Base-by-base conservation (phyloP, 2,113 vertebrate genomes). In the Mirounga angustirostris region DNA sequence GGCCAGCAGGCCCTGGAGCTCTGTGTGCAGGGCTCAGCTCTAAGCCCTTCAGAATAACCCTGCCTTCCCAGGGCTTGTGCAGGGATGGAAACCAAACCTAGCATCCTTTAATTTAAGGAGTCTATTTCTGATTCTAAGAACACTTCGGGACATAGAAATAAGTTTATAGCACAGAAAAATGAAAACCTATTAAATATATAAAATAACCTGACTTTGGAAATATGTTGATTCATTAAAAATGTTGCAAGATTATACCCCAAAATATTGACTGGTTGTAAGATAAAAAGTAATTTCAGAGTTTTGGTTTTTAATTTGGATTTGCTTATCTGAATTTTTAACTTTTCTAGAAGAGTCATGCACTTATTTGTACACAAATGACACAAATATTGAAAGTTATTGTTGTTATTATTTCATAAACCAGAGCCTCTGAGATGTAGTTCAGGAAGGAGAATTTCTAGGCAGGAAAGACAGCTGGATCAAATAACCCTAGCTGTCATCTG, bases 261-360 rank as follows among this genome's bases (percentile, higher is more conserved):
- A 95, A 40, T 26, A 88, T 0, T 50, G 61, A 26, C 43, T 9
- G 67, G 13, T 30, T 46, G 10, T 69, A 33, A 95, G 58, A 69
- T 89, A 82, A 78, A 43, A 33, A 10, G 18, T 46, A 19, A 65
- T 79, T 91, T 92, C 56, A 67, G 56, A 89, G 58, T 74, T 22
- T 36, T 82, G 61, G 8, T 33, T 87, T 92, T 91, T 61, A 61
- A 54, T 85, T 89, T 74, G 18, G 2, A 85, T 94, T 97, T 76
- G 56, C 40, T 89, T 85, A 46, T 30, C 71, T 94, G 71, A 69
- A 43, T 81, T 89, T 88, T 67, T n/a, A 65, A 43, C 5, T 65
- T 89, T 81, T 26, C 40, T 80, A 76, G 22, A 54, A 61, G 74
- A 85, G 9, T 50, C 65, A n/a, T 56, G 56, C 18, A 30, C 21